Percentiles rank a stretch among this genome's conserved stretches.
phyloP scores from a whole-genome alignment of 2,113 vertebrate genomes.

The Pandion haliaetus region DNA sequence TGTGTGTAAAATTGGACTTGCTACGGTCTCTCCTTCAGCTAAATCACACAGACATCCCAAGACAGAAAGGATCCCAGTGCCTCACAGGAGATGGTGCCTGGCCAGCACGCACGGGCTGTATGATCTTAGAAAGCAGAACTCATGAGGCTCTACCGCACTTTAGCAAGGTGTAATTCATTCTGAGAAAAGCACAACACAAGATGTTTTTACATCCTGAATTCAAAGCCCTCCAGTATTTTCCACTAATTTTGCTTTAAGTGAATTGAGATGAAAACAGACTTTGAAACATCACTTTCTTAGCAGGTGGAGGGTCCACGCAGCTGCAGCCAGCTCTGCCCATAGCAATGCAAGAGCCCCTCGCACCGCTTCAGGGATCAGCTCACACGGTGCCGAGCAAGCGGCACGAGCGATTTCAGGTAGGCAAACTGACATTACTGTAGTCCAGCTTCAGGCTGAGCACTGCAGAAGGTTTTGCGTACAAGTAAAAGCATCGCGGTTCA shows the following conservation, averaged over 20 bases:
- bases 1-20: background rate
- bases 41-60: background rate
- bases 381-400: accelerated
- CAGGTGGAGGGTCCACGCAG: background rate
- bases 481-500: background rate
- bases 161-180: background rate
- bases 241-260: background rate
- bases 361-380: accelerated
- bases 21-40: background rate
- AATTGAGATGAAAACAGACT: background rate
- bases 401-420: background rate
- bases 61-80: background rate
- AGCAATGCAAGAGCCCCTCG: no score
- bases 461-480: background rate
- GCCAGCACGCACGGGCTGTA: accelerated
- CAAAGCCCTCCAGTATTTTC: background rate
- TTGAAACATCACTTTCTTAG: background rate
- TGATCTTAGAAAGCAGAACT: background rate
- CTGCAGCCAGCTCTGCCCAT: background rate
- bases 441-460: background rate
- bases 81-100: background rate
- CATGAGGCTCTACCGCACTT: accelerated
- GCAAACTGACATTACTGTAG: accelerated
- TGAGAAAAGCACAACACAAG: background rate
- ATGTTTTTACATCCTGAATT: background rate